Percentiles rank a stretch among this genome's conserved stretches.
These are phyloP conservation scores for Drosophila gunungcola DNA, from an alignment of 1,140 invertebrate genomes.

Conservation along the genomic window DNA sequence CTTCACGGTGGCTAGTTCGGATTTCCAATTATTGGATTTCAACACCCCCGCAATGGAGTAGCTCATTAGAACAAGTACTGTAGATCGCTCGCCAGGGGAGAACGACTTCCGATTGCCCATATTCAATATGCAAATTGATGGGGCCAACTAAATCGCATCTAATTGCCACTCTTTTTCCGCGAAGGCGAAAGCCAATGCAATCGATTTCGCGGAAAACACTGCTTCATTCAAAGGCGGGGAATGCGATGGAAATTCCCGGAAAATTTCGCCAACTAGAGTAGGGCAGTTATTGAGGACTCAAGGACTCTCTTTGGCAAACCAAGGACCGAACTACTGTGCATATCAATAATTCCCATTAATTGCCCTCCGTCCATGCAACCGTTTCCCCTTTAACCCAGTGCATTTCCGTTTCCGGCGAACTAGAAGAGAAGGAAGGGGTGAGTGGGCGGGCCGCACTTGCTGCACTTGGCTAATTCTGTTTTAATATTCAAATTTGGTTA, in stretches of 20 bases:
- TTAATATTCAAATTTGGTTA: slow-evolving; percentile 75
- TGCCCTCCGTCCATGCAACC: slow-evolving; percentile 32
- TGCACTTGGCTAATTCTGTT: slow-evolving; percentile 74
- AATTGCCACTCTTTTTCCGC: slow-evolving; percentile 49
- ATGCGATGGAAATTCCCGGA: slow-evolving; percentile 28
- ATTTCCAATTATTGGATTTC: slow-evolving; percentile 68
- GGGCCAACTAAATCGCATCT: slow-evolving; percentile 18
- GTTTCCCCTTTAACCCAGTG: background rate
- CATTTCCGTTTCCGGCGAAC: slow-evolving; percentile 51
- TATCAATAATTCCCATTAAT: slow-evolving; percentile 55
- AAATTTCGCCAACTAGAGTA: slow-evolving; percentile 44
- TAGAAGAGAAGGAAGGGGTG: background rate
- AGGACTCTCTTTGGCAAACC: slow-evolving; percentile 10
- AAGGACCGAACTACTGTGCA: slow-evolving; percentile 7
- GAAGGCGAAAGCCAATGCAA: slow-evolving; percentile 30
- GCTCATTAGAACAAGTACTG: slow-evolving; percentile 54
- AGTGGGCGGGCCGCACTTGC: slow-evolving; percentile 40
- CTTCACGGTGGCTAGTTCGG: slow-evolving; percentile 54
- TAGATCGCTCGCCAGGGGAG: slow-evolving; percentile 1
- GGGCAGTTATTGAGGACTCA: slow-evolving; percentile 38
- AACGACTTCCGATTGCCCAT: slow-evolving; percentile 20
- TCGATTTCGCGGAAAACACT: slow-evolving; percentile 58
- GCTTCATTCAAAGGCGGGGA: slow-evolving; percentile 40
- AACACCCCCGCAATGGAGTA: slow-evolving; percentile 21
- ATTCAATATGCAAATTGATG: slow-evolving; percentile 46